A percentile compares a stretch with the other conserved stretches of the same genome.
phyloP scores from a whole-genome alignment of 2,797 vertebrate genomes.

The Novumbra hubbsi region DNA sequence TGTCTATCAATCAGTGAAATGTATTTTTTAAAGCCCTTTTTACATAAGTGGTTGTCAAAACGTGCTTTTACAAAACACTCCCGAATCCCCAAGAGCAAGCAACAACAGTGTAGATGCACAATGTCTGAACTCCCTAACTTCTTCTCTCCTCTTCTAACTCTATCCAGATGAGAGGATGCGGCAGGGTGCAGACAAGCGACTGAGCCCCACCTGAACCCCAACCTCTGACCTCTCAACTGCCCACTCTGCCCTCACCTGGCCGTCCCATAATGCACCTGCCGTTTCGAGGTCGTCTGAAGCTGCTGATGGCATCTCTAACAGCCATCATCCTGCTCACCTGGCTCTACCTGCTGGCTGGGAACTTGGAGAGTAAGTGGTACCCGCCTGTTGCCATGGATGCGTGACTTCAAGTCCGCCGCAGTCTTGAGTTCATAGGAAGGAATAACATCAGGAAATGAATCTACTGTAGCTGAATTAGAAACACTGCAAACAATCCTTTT shows the following conservation, averaged over 20 bases:
- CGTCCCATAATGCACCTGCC: slow-evolving; percentile 83
- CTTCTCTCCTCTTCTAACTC: slow-evolving; percentile 9
- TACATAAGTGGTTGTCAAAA: no score
- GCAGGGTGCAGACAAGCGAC: slow-evolving; percentile 60
- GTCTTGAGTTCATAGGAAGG: neutral
- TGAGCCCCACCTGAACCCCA: slow-evolving; percentile 71
- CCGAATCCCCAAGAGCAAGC: no score
- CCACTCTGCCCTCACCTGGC: slow-evolving; percentile 39
- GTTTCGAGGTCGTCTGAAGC: slow-evolving; percentile 83
- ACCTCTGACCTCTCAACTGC: slow-evolving; percentile 33
- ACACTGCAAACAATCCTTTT: neutral
- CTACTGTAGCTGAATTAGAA: neutral
- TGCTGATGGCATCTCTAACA: slow-evolving; percentile 75
- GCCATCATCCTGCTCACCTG: slow-evolving; percentile 76
- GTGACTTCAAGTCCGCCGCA: neutral
- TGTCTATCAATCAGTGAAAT: no score
- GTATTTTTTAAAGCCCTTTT: no score
- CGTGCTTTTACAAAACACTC: no score
- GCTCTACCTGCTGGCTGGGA: slow-evolving; percentile 79
- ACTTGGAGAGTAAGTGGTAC: slow-evolving; percentile 76
- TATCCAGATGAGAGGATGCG: slow-evolving; percentile 69
- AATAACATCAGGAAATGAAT: neutral
- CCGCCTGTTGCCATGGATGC: neutral
- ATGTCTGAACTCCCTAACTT: neutral
- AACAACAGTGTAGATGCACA: neutral